phyloP scores from a whole-genome alignment of 2,797 vertebrate genomes.

The Taenioides sp. region DNA sequence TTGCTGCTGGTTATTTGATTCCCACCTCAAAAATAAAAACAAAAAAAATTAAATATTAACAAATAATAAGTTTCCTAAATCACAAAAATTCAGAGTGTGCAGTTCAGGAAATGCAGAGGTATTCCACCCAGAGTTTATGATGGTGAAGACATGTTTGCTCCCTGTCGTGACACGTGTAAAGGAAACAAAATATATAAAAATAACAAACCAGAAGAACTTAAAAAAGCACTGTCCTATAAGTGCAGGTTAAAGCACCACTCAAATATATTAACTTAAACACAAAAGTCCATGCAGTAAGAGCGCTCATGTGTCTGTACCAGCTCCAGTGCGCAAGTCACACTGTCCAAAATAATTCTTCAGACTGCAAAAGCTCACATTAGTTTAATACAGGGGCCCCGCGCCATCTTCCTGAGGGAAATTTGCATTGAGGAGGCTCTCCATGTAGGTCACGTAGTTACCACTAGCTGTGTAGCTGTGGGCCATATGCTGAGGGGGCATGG shows the following conservation, averaged over 20 bases:
- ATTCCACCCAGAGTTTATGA: conserved; percentile 56
- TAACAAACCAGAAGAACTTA: conserved; percentile 15
- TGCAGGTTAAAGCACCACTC: conserved; percentile 55
- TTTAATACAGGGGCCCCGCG: conserved; percentile 69
- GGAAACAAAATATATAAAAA: conserved; percentile 12
- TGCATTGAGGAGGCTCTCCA: conserved; percentile 86
- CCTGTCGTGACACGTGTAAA: conserved; percentile 39
- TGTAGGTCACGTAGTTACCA: conserved; percentile 83
- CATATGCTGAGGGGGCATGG: conserved; percentile 43
- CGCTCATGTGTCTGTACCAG: conserved; percentile 43
- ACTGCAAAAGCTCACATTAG: conserved; percentile 56
- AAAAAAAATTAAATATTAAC: background rate
- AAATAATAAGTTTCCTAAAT: conserved; percentile 47
- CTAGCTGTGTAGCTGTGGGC: conserved; percentile 73
- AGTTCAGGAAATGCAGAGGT: conserved; percentile 64
- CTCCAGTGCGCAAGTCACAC: conserved; percentile 23
- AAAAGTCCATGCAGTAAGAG: conserved; percentile 70
- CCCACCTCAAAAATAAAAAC: conserved; percentile 21
- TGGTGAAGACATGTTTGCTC: conserved; percentile 24
- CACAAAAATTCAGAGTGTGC: conserved; percentile 47
- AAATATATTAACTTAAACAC: conserved; percentile 62
- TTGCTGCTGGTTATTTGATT: conserved; percentile 67
- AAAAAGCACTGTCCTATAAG: conserved; percentile 30
- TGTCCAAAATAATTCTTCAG: conserved; percentile 34
- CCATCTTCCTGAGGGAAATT: conserved; percentile 79